Percentiles rank a stretch among this genome's conserved stretches.
phyloP scores from a whole-genome alignment of 2,113 vertebrate genomes.

The Hiodon alosoides region DNA sequence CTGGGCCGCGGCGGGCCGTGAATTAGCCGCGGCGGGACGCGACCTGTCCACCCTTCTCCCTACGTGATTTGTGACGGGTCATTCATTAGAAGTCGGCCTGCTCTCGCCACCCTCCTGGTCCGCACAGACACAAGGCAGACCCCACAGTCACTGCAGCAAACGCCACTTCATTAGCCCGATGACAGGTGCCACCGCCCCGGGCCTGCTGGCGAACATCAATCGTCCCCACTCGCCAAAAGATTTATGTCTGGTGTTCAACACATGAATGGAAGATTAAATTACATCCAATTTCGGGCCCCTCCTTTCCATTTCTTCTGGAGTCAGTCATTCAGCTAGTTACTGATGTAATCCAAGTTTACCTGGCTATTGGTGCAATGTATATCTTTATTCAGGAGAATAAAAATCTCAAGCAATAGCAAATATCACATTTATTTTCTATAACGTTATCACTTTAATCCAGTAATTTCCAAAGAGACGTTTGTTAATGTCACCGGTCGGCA shows the following conservation, averaged over 20 bases:
- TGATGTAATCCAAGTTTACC: neutral
- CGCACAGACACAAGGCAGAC: slow-evolving; percentile 46
- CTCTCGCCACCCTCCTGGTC: slow-evolving; percentile 55
- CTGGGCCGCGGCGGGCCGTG: slow-evolving; percentile 22
- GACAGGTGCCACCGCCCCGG: slow-evolving; percentile 31
- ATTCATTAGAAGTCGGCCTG: slow-evolving; percentile 67
- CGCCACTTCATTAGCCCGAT: slow-evolving; percentile 20
- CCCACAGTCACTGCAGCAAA: slow-evolving; percentile 21
- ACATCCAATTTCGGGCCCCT: neutral
- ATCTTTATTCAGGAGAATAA: no score
- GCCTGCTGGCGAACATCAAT: slow-evolving; percentile 15
- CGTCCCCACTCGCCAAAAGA: neutral
- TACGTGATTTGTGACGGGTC: slow-evolving; percentile 67
- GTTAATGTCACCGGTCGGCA: no score
- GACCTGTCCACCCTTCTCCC: slow-evolving; percentile 37
- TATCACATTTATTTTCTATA: no score
- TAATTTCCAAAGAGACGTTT: no score
- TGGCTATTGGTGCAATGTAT: neutral
- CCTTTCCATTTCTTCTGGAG: neutral
- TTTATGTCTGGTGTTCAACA: slow-evolving; percentile 30
- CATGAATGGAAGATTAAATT: slow-evolving; percentile 24
- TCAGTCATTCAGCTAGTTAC: neutral
- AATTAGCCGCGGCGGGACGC: slow-evolving; percentile 48
- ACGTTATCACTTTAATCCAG: no score
- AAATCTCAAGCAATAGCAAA: no score